Evolutionary conservation across 2,888 invertebrate species (phyloP).

Genomic region (Tetragnatha montana): DNA sequence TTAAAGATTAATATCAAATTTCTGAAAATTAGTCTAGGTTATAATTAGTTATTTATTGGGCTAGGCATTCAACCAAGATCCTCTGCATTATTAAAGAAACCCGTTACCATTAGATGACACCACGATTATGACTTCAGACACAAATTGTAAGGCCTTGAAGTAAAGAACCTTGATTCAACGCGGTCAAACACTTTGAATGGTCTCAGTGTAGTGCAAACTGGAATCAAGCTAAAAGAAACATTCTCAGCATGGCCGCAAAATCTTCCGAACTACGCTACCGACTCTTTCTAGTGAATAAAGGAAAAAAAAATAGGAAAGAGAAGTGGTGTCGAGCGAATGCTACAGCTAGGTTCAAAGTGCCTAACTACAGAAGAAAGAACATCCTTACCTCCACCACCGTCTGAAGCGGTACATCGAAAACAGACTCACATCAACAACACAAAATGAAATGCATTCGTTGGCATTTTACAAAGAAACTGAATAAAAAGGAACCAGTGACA

Average conservation of each 20-base stretch:
- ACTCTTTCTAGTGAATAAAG: slow-evolving; percentile 1
- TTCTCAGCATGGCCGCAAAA: not conserved
- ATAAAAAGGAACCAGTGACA: not conserved
- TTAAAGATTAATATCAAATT: no score
- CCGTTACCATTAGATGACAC: no score
- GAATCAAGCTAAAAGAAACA: not conserved
- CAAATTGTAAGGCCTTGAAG: no score
- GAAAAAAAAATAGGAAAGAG: not conserved
- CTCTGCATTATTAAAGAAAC: no score
- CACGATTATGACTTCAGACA: no score
- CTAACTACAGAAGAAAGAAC: slow-evolving; percentile 34
- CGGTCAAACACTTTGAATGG: not conserved
- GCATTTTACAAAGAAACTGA: not conserved
- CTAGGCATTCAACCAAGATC: no score
- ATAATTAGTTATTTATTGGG: no score
- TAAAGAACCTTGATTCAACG: not conserved
- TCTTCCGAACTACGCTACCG: not conserved
- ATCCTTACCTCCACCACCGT: slow-evolving; percentile 63
- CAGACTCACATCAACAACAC: slow-evolving; percentile 48
- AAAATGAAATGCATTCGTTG: not conserved
- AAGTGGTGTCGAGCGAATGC: not conserved
- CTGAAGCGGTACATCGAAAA: slow-evolving; percentile 58
- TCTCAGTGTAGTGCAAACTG: not conserved
- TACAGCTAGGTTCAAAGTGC: slow-evolving; percentile 32
- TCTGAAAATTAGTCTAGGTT: no score